Base-by-base conservation (phyloP, 1,140 invertebrate genomes). In the Cotesia typhae region DNA sequence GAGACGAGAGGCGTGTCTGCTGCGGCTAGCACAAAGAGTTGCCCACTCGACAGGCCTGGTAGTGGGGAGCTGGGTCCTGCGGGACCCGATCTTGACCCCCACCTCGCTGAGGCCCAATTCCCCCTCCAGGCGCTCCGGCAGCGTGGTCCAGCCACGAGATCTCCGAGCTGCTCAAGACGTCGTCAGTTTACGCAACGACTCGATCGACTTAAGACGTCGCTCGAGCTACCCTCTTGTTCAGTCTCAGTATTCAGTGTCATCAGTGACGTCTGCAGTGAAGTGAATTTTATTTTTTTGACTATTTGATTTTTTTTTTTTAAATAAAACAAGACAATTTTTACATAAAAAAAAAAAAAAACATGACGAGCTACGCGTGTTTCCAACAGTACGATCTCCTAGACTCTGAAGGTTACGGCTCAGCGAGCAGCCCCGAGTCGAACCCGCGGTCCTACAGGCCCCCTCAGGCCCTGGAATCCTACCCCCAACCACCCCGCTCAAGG, bases 61-160 rank as follows among this genome's bases (percentile, higher is more conserved):
- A 70, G 53, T 63, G 57, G 64, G 75, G 72, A 65, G 63, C 47
- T 57, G 74, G 66, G 60, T 59, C 60, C 65, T 20, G 59, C 35
- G 65, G 65, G 36, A 53, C 36, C 38, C 66, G 14, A 4, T 4
- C 4, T 28, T 51, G 10, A 41, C 41, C 41, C 68, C 70, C 71
- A 71, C 71, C 67, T 69, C 57, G 28, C 47, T 47, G 36, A 61
- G 71, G 67, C 61, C 75, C 70, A 70, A 72, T 14, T 64, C 74
- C 75, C 83, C 81, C 80, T 78, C 82, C 77, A 70, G 38, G 20
- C 64, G 84, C 81, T 80, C 14, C 79, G 76, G 78, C 83, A 83
- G 83, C 84, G 74, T 85, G 84, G 84, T 85, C 84, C 84, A 85
- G 83, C 81, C 81, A 85, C 81, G 83, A 85, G 84, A 85, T 84